Conservation (phyloP, 2,113 vertebrate genomes). For the Aegypius monachus region DNA sequence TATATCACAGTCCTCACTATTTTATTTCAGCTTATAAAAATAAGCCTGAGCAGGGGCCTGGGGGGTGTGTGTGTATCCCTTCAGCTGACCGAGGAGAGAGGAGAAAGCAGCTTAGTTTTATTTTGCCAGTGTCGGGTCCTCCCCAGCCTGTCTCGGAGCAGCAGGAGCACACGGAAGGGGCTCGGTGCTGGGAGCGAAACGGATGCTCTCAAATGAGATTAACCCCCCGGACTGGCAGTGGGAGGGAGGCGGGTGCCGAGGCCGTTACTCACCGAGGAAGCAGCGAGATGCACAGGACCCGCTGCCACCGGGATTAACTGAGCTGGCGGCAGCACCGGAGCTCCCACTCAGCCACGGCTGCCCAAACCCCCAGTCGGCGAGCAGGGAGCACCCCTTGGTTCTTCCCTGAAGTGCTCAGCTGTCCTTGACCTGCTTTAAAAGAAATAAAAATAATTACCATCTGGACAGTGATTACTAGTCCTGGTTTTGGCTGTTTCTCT, state of each 20-base stretch:
- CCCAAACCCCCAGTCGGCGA: background rate
- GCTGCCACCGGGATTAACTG: background rate
- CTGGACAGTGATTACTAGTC: fast-evolving
- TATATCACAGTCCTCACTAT: fast-evolving
- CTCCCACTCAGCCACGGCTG: background rate
- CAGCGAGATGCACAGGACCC: background rate
- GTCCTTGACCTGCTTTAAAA: background rate
- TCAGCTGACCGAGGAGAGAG: background rate
- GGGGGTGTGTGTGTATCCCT: background rate
- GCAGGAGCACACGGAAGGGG: background rate
- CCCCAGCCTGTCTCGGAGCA: background rate
- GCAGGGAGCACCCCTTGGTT: background rate
- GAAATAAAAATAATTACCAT: background rate
- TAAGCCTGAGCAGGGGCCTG: background rate
- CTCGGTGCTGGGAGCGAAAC: fast-evolving
- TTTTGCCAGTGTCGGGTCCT: background rate
- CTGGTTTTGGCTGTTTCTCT: background rate
- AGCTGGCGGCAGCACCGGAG: background rate
- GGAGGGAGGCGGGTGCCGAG: background rate
- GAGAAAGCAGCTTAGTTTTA: background rate
- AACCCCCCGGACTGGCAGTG: background rate
- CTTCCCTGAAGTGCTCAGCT: background rate
- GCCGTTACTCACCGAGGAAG: background rate
- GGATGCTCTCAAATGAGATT: background rate
- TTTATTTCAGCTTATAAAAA: background rate